These are phyloP conservation scores for Pogonomyrmex barbatus DNA, from an alignment of 1,140 invertebrate genomes.

Conservation along the genomic window DNA sequence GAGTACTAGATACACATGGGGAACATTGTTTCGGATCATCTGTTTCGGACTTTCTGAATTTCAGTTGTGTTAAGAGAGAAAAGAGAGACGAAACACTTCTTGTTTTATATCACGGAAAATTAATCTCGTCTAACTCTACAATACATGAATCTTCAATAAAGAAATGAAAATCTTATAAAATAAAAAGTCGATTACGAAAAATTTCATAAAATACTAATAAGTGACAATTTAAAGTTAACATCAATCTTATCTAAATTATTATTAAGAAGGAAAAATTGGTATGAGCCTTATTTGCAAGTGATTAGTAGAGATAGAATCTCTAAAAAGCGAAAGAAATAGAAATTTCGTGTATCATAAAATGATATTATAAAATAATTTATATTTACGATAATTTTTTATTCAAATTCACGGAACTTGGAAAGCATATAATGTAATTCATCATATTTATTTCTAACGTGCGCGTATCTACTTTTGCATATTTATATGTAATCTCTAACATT, in stretches of 20 bases:
- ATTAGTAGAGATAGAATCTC: neutral
- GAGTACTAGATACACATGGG: neutral
- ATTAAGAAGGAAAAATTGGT: neutral
- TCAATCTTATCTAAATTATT: neutral
- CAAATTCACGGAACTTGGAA: neutral
- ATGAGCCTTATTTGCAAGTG: neutral
- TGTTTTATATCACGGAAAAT: neutral
- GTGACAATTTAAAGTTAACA: neutral
- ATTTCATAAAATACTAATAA: neutral
- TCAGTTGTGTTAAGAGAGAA: neutral
- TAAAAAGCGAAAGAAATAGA: neutral
- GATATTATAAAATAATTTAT: neutral
- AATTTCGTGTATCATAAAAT: neutral
- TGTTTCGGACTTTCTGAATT: neutral
- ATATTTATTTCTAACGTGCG: neutral
- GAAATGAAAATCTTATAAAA: neutral
- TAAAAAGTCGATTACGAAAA: neutral
- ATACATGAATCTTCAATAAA: neutral
- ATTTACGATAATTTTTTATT: neutral
- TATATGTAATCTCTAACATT: neutral
- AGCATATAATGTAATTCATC: neutral
- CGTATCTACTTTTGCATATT: neutral
- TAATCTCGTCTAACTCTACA: neutral
- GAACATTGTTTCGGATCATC: constrained; percentile 13
- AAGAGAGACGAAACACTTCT: neutral